phyloP scores from a whole-genome alignment of 2,888 invertebrate genomes.

The Heliconius aoede region DNA sequence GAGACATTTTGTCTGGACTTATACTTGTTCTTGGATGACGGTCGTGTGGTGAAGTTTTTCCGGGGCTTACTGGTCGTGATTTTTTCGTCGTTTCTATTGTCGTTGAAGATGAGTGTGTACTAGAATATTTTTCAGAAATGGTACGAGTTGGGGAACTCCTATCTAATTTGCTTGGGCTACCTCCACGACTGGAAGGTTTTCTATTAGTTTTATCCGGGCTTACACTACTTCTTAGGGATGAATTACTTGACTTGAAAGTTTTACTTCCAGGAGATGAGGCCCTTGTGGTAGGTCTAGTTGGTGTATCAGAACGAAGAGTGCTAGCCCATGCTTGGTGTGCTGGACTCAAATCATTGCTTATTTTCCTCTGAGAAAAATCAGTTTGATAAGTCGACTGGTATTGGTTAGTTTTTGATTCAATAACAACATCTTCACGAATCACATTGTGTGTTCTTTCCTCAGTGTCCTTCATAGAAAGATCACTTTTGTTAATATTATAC shows the following conservation, averaged over 20 bases:
- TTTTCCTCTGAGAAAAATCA: conserved; percentile 82
- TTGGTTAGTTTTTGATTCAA: conserved; percentile 70
- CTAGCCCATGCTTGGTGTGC: conserved; percentile 91
- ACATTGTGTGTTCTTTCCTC: conserved; percentile 58
- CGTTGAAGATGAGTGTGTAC: conserved; percentile 62
- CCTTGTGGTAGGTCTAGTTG: conserved; percentile 77
- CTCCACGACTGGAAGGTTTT: conserved; percentile 69
- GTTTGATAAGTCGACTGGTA: conserved; percentile 85
- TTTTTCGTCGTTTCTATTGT: conserved; percentile 62
- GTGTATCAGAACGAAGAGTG: conserved; percentile 87
- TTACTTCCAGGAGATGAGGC: conserved; percentile 84
- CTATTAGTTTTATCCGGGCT: conserved; percentile 74
- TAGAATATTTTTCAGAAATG: conserved; percentile 61
- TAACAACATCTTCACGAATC: conserved; percentile 57
- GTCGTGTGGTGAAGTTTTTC: conserved; percentile 58
- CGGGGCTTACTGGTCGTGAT: conserved; percentile 55
- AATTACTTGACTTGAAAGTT: conserved; percentile 79
- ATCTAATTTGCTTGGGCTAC: conserved; percentile 64
- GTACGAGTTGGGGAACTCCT: conserved; percentile 66
- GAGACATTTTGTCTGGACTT: conserved; percentile 65
- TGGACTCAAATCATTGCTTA: conserved; percentile 87
- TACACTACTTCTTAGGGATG: conserved; percentile 81
- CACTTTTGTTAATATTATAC: conserved; percentile 23
- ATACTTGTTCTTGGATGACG: conserved; percentile 57
- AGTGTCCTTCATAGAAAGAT: conserved; percentile 46